Conservation (phyloP, 2,113 vertebrate species). For the Pedetes capensis region DNA sequence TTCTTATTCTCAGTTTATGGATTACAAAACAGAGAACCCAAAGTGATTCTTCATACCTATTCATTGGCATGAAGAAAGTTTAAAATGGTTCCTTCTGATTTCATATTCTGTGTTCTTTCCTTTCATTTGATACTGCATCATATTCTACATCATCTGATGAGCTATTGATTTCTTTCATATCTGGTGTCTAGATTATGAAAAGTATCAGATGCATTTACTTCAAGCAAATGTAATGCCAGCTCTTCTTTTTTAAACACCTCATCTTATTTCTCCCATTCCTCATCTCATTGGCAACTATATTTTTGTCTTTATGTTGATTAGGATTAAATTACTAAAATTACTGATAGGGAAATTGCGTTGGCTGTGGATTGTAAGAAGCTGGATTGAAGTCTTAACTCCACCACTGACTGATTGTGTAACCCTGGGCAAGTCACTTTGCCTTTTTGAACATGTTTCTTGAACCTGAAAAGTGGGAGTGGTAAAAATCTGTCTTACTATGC, state of each 20-base stretch:
- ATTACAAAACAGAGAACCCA: slow-evolving; percentile 28
- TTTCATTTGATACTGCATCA: neutral
- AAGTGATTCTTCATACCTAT: neutral
- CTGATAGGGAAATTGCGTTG: slow-evolving; percentile 5
- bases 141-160: slow-evolving; percentile 31
- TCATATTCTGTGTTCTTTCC: neutral
- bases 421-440: neutral
- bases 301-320: slow-evolving; percentile 6
- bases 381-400: neutral
- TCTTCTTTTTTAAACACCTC: slow-evolving; percentile 20
- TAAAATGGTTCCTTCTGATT: neutral
- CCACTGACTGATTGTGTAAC: neutral
- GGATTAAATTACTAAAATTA: slow-evolving; percentile 17
- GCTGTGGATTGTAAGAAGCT: neutral
- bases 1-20: slow-evolving; percentile 22
- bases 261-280: neutral
- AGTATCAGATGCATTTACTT: neutral
- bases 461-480: neutral
- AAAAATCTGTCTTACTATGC: slow-evolving; percentile 4
- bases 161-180: slow-evolving; percentile 1
- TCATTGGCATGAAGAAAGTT: slow-evolving; percentile 26
- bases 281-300: neutral
- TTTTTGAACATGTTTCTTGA: slow-evolving; percentile 37
- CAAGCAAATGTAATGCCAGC: neutral
- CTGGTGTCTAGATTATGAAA: neutral